phyloP scores from a whole-genome alignment of 2,113 vertebrate species.

The Vulpes vulpes region DNA sequence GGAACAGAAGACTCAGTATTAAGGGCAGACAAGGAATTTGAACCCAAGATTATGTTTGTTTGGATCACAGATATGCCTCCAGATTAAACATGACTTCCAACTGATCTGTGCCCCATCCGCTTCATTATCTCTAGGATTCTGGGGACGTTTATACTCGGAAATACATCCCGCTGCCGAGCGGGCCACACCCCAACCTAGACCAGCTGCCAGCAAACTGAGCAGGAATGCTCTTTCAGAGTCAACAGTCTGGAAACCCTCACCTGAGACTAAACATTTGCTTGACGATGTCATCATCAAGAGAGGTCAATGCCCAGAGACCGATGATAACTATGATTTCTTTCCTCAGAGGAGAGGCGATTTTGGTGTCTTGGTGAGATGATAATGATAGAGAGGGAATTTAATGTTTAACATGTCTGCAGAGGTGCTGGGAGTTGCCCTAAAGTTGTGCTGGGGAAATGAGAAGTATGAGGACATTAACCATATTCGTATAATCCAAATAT shows the following conservation, averaged over 20 bases:
- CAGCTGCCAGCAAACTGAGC: neutral
- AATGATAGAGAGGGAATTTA: conserved; percentile 33
- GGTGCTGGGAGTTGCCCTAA: conserved; percentile 55
- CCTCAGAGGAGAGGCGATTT: neutral
- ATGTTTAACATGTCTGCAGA: conserved; percentile 31
- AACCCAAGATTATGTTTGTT: neutral
- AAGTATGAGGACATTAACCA: conserved; percentile 52
- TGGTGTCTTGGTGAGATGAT: conserved; percentile 46
- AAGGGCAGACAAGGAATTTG: neutral
- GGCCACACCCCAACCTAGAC: neutral
- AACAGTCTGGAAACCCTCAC: conserved; percentile 27
- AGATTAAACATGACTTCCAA: conserved; percentile 57
- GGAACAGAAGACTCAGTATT: neutral
- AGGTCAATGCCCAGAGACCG: neutral
- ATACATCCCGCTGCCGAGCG: neutral
- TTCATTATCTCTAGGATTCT: conserved; percentile 50
- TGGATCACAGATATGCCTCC: neutral
- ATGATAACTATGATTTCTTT: conserved; percentile 36
- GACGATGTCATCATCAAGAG: neutral
- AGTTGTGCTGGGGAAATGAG: conserved; percentile 23
- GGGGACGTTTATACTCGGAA: neutral
- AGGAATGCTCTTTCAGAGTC: conserved; percentile 10
- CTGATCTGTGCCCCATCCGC: neutral
- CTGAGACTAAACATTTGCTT: conserved; percentile 60
- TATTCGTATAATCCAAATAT: neutral